phyloP scores from a whole-genome alignment of 1,140 invertebrate species.

The Drosophila tristis region DNA sequence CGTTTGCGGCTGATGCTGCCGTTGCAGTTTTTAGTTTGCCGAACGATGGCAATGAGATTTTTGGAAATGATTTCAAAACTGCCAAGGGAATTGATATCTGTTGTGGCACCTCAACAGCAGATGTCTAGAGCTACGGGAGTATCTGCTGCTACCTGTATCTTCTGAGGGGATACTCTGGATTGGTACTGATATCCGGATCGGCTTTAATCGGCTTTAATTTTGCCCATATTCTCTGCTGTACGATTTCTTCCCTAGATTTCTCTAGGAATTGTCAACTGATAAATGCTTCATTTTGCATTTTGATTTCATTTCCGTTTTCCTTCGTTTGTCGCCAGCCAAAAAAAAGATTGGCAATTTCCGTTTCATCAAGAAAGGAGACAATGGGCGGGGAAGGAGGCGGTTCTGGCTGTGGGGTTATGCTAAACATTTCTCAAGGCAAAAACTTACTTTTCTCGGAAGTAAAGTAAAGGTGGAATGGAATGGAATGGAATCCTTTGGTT shows the following conservation, averaged over 20 bases:
- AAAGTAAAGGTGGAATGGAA: too few species aligned
- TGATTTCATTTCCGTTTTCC: constrained; percentile 66
- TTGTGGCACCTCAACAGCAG: not conserved
- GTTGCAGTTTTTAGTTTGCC: not conserved
- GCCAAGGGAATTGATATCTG: not conserved
- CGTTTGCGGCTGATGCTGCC: constrained; percentile 1
- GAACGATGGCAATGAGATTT: not conserved
- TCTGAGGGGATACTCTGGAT: too few species aligned
- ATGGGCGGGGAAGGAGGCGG: constrained; percentile 4
- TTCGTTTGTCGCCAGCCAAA: constrained; percentile 25
- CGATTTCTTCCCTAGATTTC: too few species aligned
- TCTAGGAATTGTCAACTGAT: constrained; percentile 22
- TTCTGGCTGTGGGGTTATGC: constrained; percentile 5
- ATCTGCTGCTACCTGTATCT: too few species aligned
- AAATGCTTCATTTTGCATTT: constrained; percentile 61
- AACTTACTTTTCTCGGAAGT: not conserved
- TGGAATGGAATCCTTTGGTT: not conserved
- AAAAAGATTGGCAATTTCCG: constrained; percentile 74
- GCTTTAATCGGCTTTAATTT: too few species aligned
- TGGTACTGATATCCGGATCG: too few species aligned
- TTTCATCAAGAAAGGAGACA: constrained; percentile 50
- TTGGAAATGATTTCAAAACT: not conserved
- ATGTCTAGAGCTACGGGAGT: too few species aligned
- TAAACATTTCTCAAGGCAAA: constrained; percentile 4
- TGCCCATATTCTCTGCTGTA: too few species aligned